These are phyloP conservation scores for Sitophilus oryzae DNA, from an alignment of 1,140 invertebrate genomes.

Conservation along the genomic window DNA sequence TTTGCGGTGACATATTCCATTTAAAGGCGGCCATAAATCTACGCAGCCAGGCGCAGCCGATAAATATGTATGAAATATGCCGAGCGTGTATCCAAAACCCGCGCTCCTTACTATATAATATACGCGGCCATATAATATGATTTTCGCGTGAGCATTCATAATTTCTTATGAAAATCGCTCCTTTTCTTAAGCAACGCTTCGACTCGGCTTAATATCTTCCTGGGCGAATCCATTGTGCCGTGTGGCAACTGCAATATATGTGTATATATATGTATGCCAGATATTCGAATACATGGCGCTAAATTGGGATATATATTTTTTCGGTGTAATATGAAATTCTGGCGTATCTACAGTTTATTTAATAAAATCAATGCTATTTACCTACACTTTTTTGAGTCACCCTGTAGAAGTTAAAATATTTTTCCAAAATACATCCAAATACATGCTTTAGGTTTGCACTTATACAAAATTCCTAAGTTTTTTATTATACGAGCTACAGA, in stretches of 20 bases:
- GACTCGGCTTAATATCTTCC: constrained; percentile 7
- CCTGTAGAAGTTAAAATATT: too few species aligned
- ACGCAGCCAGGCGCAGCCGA: constrained; percentile 22
- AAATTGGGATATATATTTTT: background rate
- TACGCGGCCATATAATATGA: too few species aligned
- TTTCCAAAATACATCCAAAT: too few species aligned
- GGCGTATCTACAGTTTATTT: too few species aligned
- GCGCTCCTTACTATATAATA: too few species aligned
- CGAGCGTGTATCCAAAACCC: constrained; percentile 21
- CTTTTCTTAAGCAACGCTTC: background rate
- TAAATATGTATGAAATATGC: constrained; percentile 34
- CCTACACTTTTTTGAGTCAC: too few species aligned
- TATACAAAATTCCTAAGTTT: too few species aligned
- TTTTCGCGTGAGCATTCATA: constrained; percentile 25
- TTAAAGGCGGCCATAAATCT: constrained; percentile 29
- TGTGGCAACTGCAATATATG: too few species aligned
- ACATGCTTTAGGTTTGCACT: too few species aligned
- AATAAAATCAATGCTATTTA: too few species aligned
- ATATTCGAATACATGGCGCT: background rate
- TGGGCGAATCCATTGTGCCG: background rate
- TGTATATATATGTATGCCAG: too few species aligned
- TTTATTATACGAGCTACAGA: too few species aligned
- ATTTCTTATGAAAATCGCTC: constrained; percentile 22
- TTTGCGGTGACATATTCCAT: constrained; percentile 34
- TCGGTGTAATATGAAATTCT: background rate